Evolutionary conservation across 2,888 invertebrate genomes (phyloP).

Genomic region (Eupithecia exiguata): DNA sequence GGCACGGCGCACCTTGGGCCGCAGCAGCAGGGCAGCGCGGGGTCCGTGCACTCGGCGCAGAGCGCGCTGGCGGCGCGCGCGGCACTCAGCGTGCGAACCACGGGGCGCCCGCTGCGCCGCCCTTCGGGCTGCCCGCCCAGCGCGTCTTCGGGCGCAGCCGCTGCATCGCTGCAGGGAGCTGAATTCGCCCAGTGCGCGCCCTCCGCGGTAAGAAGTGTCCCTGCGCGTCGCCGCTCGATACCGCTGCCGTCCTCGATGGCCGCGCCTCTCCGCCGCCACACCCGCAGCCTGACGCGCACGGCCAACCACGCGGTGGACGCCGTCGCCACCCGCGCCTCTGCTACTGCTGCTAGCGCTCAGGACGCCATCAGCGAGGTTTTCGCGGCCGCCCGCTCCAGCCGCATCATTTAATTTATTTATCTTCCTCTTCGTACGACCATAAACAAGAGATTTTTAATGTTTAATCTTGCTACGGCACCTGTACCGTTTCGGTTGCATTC

Average conservation of each 20-base stretch:
- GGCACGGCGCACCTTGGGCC: slow-evolving; percentile 93
- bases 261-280: slow-evolving; percentile 83
- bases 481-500: not conserved
- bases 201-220: slow-evolving; percentile 95
- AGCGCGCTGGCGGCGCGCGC: slow-evolving; percentile 26
- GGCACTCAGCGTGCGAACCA: slow-evolving; percentile 81
- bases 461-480: not conserved
- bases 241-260: slow-evolving; percentile 86
- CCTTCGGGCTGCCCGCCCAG: slow-evolving; percentile 86
- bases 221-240: slow-evolving; percentile 53
- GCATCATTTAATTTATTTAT: not conserved
- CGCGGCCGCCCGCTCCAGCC: not conserved
- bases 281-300: slow-evolving; percentile 49
- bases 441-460: not conserved
- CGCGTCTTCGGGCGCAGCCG: slow-evolving; percentile 39
- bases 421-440: not conserved
- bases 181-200: slow-evolving; percentile 61
- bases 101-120: slow-evolving; percentile 80
- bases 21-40: slow-evolving; percentile 70
- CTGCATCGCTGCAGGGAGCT: slow-evolving; percentile 26
- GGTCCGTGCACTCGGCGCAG: slow-evolving; percentile 31
- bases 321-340: not conserved
- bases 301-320: not conserved
- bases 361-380: not conserved
- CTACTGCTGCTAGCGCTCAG: not conserved